phyloP scores from a whole-genome alignment of 2,888 invertebrate genomes.

The Deilephila porcellus region DNA sequence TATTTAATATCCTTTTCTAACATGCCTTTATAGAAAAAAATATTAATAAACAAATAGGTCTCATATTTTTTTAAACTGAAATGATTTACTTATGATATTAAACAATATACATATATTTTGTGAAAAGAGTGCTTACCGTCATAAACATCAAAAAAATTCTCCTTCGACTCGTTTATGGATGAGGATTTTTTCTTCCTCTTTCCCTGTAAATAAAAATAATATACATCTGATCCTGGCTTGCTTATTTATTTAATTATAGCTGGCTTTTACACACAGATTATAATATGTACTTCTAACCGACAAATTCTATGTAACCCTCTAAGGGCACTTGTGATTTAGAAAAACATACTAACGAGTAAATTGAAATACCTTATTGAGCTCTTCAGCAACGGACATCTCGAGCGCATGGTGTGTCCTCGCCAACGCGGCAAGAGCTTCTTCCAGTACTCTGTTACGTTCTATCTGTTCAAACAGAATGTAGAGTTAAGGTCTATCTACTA shows the following conservation, averaged over 20 bases:
- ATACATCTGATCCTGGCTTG: background rate
- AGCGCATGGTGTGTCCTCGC: conserved; percentile 88
- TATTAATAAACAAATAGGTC: background rate
- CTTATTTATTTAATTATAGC: no score
- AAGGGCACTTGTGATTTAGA: background rate
- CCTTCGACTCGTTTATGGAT: conserved; percentile 73
- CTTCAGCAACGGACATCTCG: conserved; percentile 86
- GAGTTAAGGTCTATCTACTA: no score
- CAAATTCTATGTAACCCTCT: no score
- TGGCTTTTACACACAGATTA: no score
- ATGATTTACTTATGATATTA: background rate
- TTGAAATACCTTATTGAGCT: conserved; percentile 75
- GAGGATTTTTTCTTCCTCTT: conserved; percentile 74
- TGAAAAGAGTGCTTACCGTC: conserved; percentile 56
- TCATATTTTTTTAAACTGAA: no score
- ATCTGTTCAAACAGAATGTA: conserved; percentile 50
- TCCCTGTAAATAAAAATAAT: conserved; percentile 56
- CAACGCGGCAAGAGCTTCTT: conserved; percentile 87
- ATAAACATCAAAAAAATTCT: conserved; percentile 77
- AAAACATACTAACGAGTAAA: background rate
- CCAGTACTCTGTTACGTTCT: conserved; percentile 87
- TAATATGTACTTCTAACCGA: no score
- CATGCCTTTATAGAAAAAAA: no score
- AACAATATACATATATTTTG: no score
- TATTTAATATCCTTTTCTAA: no score